Percentiles rank a stretch among this genome's conserved stretches.
phyloP scores from a whole-genome alignment of 2,113 vertebrate genomes.

The Cynopterus brachyotis region DNA sequence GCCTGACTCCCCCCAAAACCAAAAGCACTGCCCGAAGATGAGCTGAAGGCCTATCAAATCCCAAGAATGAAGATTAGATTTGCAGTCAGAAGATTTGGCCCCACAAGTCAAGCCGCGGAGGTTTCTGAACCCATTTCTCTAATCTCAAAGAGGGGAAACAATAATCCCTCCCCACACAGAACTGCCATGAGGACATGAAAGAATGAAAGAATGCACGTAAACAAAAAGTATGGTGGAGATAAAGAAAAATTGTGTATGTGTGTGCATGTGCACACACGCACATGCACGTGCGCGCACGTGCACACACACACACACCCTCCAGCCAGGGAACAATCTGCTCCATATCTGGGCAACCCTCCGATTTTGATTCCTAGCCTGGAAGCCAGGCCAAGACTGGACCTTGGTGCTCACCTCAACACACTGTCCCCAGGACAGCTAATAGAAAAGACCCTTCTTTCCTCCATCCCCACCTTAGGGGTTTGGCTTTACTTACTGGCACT shows the following conservation, averaged over 20 bases:
- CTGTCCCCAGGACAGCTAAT: background rate
- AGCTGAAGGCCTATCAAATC: background rate
- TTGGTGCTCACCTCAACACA: background rate
- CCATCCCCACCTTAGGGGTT: background rate
- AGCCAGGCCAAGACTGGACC: background rate
- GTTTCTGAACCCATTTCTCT: background rate
- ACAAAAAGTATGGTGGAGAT: background rate
- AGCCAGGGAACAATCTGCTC: background rate
- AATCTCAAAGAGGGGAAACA: background rate
- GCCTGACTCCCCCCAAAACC: background rate
- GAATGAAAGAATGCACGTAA: background rate
- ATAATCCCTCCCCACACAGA: background rate
- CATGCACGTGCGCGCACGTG: background rate
- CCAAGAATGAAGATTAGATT: background rate
- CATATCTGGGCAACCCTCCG: background rate
- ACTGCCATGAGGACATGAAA: background rate
- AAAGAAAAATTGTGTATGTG: background rate
- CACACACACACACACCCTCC: background rate
- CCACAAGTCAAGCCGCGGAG: background rate
- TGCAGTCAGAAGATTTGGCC: background rate
- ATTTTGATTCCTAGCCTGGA: background rate
- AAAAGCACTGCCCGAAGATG: background rate
- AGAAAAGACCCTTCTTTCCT: background rate
- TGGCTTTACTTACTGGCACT: background rate
- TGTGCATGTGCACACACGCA: fast-evolving